These are phyloP conservation scores for Caenorhabditis auriculariae DNA, from an alignment of 2,888 invertebrate species.

Conservation along the genomic window DNA sequence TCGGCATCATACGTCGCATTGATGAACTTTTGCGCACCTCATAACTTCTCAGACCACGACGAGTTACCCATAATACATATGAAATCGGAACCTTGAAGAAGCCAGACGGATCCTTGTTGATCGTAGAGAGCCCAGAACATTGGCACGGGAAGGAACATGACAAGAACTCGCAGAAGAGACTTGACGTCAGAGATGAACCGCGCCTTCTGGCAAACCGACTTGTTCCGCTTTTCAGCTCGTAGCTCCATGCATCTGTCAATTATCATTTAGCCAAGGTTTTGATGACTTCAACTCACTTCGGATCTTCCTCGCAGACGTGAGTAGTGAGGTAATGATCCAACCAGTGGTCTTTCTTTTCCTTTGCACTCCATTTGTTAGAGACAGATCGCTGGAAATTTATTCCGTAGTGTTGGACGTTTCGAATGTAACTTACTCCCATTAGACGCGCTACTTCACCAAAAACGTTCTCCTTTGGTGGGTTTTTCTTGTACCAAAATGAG, in stretches of 20 bases:
- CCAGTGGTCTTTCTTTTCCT: constrained; percentile 49
- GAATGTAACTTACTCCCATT: constrained; percentile 75
- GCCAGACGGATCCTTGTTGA: constrained; percentile 91
- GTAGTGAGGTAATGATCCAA: constrained; percentile 51
- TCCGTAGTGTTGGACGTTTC: not conserved
- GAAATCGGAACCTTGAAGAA: constrained; percentile 76
- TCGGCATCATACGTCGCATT: not conserved
- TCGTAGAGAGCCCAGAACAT: constrained; percentile 97
- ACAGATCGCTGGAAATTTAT: constrained; percentile 40
- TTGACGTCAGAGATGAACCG: constrained; percentile 55
- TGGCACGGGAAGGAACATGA: constrained; percentile 71
- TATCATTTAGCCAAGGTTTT: too few species aligned
- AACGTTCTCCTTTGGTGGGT: constrained; percentile 81
- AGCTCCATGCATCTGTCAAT: constrained; percentile 28
- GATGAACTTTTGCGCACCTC: not conserved
- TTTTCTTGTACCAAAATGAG: constrained; percentile 76
- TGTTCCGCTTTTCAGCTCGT: constrained; percentile 30
- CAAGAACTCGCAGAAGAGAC: constrained; percentile 49
- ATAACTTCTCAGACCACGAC: not conserved
- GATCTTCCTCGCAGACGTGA: constrained; percentile 47
- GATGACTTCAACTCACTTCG: constrained; percentile 33
- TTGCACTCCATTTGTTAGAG: constrained; percentile 37
- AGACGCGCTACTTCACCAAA: constrained; percentile 78
- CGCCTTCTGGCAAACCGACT: constrained; percentile 40
- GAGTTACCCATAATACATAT: not conserved